Conservation (phyloP, 2,797 vertebrate species). For the Brachyalestes nurse region DNA sequence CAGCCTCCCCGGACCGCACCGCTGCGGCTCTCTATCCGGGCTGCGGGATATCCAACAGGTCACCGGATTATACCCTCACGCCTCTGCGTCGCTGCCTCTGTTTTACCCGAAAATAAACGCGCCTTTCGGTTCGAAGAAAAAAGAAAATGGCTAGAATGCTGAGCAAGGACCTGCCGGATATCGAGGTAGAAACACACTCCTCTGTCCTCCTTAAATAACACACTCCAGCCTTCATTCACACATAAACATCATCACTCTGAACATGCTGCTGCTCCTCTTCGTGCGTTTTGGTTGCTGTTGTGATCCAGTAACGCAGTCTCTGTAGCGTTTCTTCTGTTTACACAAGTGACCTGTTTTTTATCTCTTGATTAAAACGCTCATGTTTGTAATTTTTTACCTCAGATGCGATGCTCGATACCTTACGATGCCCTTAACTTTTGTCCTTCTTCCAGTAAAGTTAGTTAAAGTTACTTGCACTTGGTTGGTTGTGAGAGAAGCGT, state of each 20-base stretch:
- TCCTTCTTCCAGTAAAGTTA: background rate
- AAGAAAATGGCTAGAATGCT: slow-evolving; percentile 76
- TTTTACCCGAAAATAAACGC: slow-evolving; percentile 17
- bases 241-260: background rate
- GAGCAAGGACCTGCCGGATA: slow-evolving; percentile 83
- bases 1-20: slow-evolving; percentile 20
- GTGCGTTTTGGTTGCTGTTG: background rate
- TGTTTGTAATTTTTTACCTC: background rate
- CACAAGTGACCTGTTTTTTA: no score
- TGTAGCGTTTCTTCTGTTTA: background rate
- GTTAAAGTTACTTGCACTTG: slow-evolving; percentile 4
- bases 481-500: background rate
- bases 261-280: background rate
- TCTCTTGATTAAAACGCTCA: background rate
- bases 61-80: slow-evolving; percentile 21
- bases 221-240: background rate
- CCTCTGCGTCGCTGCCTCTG: background rate
- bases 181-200: slow-evolving; percentile 78
- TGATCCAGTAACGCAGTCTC: background rate
- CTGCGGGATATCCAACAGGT: slow-evolving; percentile 34
- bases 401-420: background rate
- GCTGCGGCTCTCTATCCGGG: slow-evolving; percentile 1
- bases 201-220: slow-evolving; percentile 3
- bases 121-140: slow-evolving; percentile 3
- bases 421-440: background rate